Percentiles rank a stretch among this genome's conserved stretches.
phyloP scores from a whole-genome alignment of 2,113 vertebrate genomes.

The Terrapene triunguis region DNA sequence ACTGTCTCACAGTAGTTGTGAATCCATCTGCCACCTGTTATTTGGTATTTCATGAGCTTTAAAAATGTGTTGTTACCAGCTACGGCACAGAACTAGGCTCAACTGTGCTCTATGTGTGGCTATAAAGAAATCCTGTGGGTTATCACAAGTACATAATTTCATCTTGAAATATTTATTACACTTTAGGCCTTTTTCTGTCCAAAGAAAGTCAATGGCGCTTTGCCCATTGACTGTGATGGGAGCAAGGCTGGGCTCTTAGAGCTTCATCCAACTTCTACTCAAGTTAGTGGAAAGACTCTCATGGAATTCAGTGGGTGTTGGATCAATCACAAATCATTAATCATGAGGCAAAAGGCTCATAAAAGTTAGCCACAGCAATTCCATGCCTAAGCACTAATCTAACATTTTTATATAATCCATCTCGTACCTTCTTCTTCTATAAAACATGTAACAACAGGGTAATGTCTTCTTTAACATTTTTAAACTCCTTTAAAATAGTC shows the following conservation, averaged over 20 bases:
- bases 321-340: neutral
- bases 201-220: neutral
- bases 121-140: conserved; percentile 35
- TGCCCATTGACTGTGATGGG: neutral
- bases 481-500: neutral
- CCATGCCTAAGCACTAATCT: neutral
- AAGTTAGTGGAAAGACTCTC: neutral
- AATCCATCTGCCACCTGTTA: neutral
- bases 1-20: neutral
- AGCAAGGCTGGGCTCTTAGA: neutral
- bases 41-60: neutral
- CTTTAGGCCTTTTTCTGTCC: conserved; percentile 3
- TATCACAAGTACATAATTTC: conserved; percentile 30
- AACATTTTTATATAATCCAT: neutral
- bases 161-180: conserved; percentile 42
- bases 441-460: neutral
- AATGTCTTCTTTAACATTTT: neutral
- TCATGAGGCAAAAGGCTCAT: neutral
- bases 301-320: conserved; percentile 27
- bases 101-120: neutral
- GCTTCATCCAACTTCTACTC: neutral
- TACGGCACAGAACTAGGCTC: neutral
- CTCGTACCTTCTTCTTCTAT: neutral
- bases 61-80: neutral
- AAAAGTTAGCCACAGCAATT: conserved; percentile 1